phyloP scores from a whole-genome alignment of 2,888 invertebrate species.

The Taphrorychus bicolor region DNA sequence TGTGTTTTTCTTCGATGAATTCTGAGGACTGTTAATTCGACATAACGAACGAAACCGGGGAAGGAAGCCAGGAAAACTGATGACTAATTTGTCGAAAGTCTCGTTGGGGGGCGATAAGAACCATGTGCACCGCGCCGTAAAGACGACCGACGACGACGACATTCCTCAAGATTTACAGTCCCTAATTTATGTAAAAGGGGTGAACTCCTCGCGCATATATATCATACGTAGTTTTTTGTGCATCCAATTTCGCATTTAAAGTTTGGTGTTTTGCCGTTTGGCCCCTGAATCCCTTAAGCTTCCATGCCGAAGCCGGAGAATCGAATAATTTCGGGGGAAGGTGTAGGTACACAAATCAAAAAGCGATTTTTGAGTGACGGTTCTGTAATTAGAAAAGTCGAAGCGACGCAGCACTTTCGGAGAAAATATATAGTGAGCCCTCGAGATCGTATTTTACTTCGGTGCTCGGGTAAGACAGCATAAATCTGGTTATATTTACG shows the following conservation, averaged over 20 bases:
- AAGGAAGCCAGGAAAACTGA: no score
- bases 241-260: not conserved
- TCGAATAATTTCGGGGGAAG: not conserved
- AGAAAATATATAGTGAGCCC: conserved; percentile 36
- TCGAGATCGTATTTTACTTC: conserved; percentile 37
- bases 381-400: conserved; percentile 51
- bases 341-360: conserved; percentile 48
- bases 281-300: not conserved
- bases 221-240: not conserved
- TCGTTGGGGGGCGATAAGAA: conserved; percentile 50
- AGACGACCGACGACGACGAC: conserved; percentile 33
- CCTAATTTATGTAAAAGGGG: conserved; percentile 39
- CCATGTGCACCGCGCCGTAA: conserved; percentile 47
- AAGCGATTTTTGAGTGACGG: conserved; percentile 49
- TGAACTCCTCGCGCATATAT: conserved; percentile 10
- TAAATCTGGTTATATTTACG: conserved; percentile 60
- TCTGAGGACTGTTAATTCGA: no score
- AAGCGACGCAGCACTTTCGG: conserved; percentile 21
- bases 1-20: no score
- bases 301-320: not conserved
- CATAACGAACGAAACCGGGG: no score
- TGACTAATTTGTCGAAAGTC: no score
- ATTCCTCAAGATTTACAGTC: conserved; percentile 27
- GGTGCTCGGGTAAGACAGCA: conserved; percentile 47
- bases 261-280: not conserved